Conservation (phyloP, 2,113 vertebrate genomes). For the Elanus axillaris region DNA sequence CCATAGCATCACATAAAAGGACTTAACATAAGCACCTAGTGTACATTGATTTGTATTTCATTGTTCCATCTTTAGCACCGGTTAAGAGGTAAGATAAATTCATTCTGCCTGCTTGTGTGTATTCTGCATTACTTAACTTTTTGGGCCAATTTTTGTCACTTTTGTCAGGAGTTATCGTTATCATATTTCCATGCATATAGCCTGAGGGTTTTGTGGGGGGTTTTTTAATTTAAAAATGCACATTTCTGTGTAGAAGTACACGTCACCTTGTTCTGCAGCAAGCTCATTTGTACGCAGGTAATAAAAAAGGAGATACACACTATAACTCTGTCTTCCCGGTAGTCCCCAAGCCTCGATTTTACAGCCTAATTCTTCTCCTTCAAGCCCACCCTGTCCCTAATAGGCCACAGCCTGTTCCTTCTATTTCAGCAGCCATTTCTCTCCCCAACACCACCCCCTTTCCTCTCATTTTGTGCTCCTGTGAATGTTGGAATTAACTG, state of each 20-base stretch:
- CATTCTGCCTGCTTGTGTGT: constrained; percentile 25
- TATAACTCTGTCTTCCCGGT: neutral
- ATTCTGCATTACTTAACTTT: neutral
- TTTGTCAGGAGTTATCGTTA: neutral
- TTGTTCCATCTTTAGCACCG: constrained; percentile 12
- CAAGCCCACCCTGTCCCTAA: neutral
- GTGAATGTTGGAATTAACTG: neutral
- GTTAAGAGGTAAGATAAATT: neutral
- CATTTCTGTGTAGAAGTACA: neutral
- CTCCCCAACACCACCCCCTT: neutral
- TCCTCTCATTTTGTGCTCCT: neutral
- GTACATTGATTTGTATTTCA: constrained; percentile 4
- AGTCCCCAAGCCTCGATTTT: neutral
- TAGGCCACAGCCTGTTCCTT: neutral
- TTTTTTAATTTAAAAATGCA: neutral
- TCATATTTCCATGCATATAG: neutral
- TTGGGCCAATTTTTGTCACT: neutral
- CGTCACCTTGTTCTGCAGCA: neutral
- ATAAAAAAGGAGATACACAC: neutral
- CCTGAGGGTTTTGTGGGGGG: neutral
- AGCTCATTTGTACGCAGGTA: neutral
- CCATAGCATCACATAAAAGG: constrained; percentile 43
- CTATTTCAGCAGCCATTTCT: neutral
- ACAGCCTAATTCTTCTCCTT: neutral
- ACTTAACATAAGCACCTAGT: constrained; percentile 5